Percentiles rank a stretch among this genome's conserved stretches.
Conservation (phyloP, 2,113 vertebrate species). For the Oreochromis aureus region DNA sequence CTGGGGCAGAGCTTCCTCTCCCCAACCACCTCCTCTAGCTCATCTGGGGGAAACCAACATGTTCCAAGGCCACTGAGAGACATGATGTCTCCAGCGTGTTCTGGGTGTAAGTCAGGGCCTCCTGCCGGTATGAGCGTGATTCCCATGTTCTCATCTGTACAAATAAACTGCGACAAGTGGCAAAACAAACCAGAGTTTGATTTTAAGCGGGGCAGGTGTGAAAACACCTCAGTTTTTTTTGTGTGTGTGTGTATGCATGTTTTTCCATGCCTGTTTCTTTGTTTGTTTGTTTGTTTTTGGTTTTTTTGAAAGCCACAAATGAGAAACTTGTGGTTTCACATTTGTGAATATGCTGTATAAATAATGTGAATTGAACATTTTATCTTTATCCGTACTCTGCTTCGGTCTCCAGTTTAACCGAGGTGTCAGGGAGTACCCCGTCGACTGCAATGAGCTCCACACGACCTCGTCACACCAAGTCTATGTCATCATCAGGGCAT, state of each 20-base stretch:
- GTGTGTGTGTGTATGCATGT: not conserved
- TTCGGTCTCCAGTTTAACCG: conserved; percentile 77
- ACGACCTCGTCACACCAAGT: conserved; percentile 95
- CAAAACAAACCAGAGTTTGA: not conserved
- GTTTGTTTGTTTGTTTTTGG: accelerated
- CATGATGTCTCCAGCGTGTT: no score
- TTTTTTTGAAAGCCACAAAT: not conserved
- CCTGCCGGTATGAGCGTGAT: not conserved
- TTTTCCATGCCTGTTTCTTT: not conserved
- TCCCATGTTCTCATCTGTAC: not conserved
- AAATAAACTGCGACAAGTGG: not conserved
- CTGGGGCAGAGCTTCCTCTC: no score
- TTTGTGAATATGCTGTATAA: not conserved
- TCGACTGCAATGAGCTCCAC: conserved; percentile 76
- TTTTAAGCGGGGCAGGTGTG: not conserved
- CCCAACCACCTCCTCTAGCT: no score
- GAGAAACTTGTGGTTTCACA: not conserved
- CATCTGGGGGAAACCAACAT: no score
- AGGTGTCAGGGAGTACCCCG: conserved; percentile 86
- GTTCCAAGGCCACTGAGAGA: no score
- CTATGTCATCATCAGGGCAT: conserved; percentile 97
- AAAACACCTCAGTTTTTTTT: not conserved
- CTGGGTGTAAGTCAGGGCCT: no score
- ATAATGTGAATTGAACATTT: not conserved
- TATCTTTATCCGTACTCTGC: not conserved